These are phyloP conservation scores for Amblyjoppa proteus DNA, from an alignment of 2,888 invertebrate species.

Conservation along the genomic window DNA sequence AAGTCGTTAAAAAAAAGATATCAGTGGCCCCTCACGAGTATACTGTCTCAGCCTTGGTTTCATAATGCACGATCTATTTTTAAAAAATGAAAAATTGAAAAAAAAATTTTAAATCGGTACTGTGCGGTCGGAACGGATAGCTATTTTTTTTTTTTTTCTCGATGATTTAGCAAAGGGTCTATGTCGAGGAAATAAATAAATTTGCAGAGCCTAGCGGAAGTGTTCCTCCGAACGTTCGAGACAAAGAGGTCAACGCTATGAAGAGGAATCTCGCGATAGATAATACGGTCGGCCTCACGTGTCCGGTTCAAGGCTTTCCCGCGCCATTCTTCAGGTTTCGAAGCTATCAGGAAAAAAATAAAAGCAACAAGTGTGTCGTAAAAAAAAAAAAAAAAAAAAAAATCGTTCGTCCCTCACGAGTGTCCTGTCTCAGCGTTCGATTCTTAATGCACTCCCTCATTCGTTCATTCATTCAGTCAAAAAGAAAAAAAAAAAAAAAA, in stretches of 20 bases:
- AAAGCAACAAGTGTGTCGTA: background rate
- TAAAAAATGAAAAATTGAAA: too few relatives aligned
- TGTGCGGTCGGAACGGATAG: background rate
- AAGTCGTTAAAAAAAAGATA: background rate
- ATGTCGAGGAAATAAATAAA: background rate
- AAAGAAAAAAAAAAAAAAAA: too few relatives aligned
- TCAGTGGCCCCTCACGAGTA: constrained; percentile 84
- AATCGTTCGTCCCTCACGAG: constrained; percentile 81
- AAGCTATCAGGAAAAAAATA: background rate
- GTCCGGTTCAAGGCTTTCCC: constrained; percentile 87
- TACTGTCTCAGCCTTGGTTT: constrained; percentile 86
- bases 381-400: background rate
- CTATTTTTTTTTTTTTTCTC: background rate
- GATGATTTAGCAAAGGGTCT: background rate
- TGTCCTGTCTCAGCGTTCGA: constrained; percentile 86
- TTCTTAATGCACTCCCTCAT: background rate
- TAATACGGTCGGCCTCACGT: constrained; percentile 84
- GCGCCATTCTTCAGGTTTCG: constrained; percentile 86
- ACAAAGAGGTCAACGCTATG: constrained; percentile 82
- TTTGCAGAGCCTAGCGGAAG: constrained; percentile 84
- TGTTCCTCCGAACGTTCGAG: constrained; percentile 84
- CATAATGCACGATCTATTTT: too few relatives aligned
- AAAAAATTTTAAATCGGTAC: too few relatives aligned
- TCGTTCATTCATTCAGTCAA: too few relatives aligned
- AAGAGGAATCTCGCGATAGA: constrained; percentile 75